Evolutionary conservation across 2,888 invertebrate species (phyloP).

Genomic region (Drosophila conformis): DNA sequence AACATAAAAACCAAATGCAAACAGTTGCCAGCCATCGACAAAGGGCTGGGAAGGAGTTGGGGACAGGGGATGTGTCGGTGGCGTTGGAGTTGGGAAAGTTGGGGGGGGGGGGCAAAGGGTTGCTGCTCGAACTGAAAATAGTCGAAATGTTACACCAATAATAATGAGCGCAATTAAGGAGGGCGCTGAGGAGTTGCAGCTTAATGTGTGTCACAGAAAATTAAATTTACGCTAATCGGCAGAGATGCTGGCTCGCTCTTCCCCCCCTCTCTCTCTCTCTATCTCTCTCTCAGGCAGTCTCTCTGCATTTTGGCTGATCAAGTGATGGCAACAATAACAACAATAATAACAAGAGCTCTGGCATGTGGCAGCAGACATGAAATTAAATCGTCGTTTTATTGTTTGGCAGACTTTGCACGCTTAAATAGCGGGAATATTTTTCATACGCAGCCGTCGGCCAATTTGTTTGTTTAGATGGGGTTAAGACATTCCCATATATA

Average conservation of each 20-base stretch:
- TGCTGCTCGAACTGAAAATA: slow-evolving; percentile 25
- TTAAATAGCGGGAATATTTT: slow-evolving; percentile 70
- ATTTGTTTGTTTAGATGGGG: slow-evolving; percentile 79
- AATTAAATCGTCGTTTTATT: slow-evolving; percentile 79
- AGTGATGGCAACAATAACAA: slow-evolving; percentile 13
- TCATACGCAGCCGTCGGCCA: slow-evolving; percentile 64
- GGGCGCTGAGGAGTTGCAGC: slow-evolving; percentile 48
- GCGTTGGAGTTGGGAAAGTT: neutral
- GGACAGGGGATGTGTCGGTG: neutral
- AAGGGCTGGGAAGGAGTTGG: neutral
- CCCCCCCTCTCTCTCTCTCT: neutral
- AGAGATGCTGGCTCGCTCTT: slow-evolving; percentile 15
- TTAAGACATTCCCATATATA: slow-evolving; percentile 77
- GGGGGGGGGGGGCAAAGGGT: slow-evolving; percentile 22
- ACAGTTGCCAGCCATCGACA: slow-evolving; percentile 44
- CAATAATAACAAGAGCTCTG: slow-evolving; percentile 17
- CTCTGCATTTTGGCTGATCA: slow-evolving; percentile 2
- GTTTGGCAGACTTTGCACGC: slow-evolving; percentile 58
- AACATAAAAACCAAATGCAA: slow-evolving; percentile 74
- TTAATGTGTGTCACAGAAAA: slow-evolving; percentile 77
- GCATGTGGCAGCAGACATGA: slow-evolving; percentile 66
- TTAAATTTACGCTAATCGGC: slow-evolving; percentile 75
- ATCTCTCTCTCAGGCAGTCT: neutral
- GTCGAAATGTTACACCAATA: slow-evolving; percentile 67
- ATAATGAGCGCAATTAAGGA: slow-evolving; percentile 75